These are phyloP conservation scores for Harpalus rufipes DNA, from an alignment of 2,888 invertebrate genomes.

Conservation along the genomic window DNA sequence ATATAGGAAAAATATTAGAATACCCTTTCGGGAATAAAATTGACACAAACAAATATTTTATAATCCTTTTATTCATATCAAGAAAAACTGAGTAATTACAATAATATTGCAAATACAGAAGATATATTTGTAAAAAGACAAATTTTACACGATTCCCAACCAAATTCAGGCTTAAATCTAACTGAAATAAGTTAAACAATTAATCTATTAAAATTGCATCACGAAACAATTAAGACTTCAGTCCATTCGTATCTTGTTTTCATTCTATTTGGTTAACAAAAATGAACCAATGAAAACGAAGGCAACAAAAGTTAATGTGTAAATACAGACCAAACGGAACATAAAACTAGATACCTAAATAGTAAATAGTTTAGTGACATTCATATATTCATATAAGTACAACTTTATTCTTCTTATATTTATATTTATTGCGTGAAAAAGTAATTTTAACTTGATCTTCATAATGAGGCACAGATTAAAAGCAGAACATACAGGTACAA, in stretches of 20 bases:
- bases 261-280: conserved; percentile 12
- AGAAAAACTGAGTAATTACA: conserved; percentile 50
- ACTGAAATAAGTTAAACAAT: conserved; percentile 49
- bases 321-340: conserved; percentile 11
- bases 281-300: conserved; percentile 14
- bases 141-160: conserved; percentile 34
- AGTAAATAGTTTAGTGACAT: conserved; percentile 27
- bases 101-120: conserved; percentile 55
- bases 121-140: conserved; percentile 40
- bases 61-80: conserved; percentile 53
- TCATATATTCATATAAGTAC: conserved; percentile 32
- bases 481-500: conserved; percentile 60
- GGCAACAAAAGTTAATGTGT: not conserved
- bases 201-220: conserved; percentile 22
- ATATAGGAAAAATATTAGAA: too few relatives aligned
- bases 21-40: too few relatives aligned
- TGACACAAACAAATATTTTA: not conserved
- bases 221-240: conserved; percentile 18
- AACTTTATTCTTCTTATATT: conserved; percentile 37
- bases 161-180: conserved; percentile 35
- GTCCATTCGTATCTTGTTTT: conserved; percentile 12
- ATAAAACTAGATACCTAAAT: conserved; percentile 1
- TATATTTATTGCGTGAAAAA: conserved; percentile 62
- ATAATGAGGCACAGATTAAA: conserved; percentile 58
- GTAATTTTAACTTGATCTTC: conserved; percentile 56